These are phyloP conservation scores for Belonocnema kinseyi DNA, from an alignment of 1,140 invertebrate species.

Conservation along the genomic window DNA sequence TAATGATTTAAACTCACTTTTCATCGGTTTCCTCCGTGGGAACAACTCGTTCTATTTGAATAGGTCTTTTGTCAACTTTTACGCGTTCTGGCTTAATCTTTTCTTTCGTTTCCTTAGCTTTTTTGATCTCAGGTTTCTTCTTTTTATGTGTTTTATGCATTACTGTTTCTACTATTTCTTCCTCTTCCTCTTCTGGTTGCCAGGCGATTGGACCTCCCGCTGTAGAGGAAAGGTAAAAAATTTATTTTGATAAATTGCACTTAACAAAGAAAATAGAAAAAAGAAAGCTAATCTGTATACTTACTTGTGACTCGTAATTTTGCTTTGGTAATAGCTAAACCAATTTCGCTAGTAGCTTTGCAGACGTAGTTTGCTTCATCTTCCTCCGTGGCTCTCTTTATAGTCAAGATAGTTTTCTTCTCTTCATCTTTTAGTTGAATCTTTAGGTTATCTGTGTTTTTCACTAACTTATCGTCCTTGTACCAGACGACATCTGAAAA, in stretches of 20 bases:
- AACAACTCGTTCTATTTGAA: conserved; percentile 66
- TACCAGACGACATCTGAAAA: conserved; percentile 91
- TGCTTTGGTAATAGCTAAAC: conserved; percentile 87
- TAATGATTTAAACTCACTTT: conserved; percentile 56
- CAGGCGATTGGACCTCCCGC: conserved; percentile 41
- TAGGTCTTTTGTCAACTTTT: conserved; percentile 73
- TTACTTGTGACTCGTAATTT: conserved; percentile 83
- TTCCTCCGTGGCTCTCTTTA: conserved; percentile 81
- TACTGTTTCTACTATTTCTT: conserved; percentile 68
- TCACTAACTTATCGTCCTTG: conserved; percentile 87
- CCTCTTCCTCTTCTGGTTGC: conserved; percentile 53
- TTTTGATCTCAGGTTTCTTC: conserved; percentile 71
- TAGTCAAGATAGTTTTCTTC: conserved; percentile 83
- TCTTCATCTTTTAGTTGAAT: conserved; percentile 82
- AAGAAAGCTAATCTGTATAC: background rate
- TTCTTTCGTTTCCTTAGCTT: conserved; percentile 77
- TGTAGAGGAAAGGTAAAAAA: conserved; percentile 26
- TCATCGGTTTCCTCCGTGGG: conserved; percentile 72
- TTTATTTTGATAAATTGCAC: background rate
- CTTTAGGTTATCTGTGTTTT: conserved; percentile 82
- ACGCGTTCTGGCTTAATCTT: conserved; percentile 76
- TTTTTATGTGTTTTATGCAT: conserved; percentile 66
- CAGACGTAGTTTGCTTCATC: conserved; percentile 91
- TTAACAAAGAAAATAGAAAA: too few species aligned
- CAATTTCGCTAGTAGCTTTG: conserved; percentile 88